Evolutionary conservation across 1,140 invertebrate species (phyloP).

Genomic region (Diachasmimorpha longicaudata): DNA sequence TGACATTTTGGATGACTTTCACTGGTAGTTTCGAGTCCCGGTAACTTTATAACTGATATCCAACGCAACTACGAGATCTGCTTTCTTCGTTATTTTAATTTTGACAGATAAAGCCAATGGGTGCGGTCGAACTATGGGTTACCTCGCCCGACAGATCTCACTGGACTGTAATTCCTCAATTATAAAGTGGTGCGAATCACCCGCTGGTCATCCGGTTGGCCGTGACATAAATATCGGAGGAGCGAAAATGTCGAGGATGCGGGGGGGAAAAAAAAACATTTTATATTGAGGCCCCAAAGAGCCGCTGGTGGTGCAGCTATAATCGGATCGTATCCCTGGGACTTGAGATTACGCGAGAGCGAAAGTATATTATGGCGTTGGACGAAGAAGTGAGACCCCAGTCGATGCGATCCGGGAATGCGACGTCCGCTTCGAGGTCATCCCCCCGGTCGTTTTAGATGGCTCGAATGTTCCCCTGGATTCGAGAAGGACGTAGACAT

Average conservation of each 20-base stretch:
- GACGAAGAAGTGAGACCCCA: not conserved
- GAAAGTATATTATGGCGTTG: not conserved
- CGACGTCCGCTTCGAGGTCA: not conserved
- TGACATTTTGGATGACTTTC: slow-evolving; percentile 37
- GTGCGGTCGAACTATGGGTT: not conserved
- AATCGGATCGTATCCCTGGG: not conserved
- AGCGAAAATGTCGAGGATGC: not conserved
- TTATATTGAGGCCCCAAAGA: not conserved
- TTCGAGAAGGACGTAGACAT: not conserved
- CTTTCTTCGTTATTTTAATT: slow-evolving; percentile 27
- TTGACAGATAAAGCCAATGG: not conserved
- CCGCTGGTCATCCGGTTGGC: not conserved
- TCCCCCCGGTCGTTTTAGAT: not conserved
- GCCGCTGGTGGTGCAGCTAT: not conserved
- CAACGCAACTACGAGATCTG: not conserved
- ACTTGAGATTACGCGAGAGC: slow-evolving; percentile 3
- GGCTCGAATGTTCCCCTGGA: not conserved
- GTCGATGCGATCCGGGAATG: not conserved
- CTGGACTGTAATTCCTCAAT: not conserved
- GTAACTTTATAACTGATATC: not conserved
- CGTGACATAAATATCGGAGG: not conserved
- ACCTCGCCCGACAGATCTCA: too few species aligned
- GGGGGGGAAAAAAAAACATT: not conserved
- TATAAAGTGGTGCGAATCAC: not conserved
- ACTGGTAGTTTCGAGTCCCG: slow-evolving; percentile 6